phyloP scores from a whole-genome alignment of 2,888 invertebrate genomes.

The Protonemura montana region DNA sequence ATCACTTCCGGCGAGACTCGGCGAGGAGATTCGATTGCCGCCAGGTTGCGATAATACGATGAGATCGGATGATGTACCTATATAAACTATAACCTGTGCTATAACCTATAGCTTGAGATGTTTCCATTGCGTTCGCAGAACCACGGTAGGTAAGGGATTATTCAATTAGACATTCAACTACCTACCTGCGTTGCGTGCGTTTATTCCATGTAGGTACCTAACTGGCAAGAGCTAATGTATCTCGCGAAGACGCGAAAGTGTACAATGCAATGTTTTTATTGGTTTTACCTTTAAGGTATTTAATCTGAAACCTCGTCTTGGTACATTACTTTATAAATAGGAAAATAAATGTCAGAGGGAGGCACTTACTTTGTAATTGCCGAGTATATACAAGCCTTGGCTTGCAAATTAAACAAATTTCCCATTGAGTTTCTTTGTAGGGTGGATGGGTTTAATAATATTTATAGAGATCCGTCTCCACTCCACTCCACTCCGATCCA shows the following conservation, averaged over 20 bases:
- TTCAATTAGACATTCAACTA: neutral
- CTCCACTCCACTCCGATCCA: neutral
- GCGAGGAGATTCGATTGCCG: too few relatives aligned
- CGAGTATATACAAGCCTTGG: neutral
- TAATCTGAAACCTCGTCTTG: too few relatives aligned
- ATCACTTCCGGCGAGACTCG: neutral
- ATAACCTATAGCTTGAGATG: neutral
- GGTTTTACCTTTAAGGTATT: too few relatives aligned
- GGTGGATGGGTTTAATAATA: neutral
- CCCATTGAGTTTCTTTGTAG: neutral
- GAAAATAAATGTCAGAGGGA: too few relatives aligned
- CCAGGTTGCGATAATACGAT: too few relatives aligned
- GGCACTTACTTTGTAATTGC: too few relatives aligned
- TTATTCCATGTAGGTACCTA: too few relatives aligned
- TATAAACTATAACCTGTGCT: too few relatives aligned
- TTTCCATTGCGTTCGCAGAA: neutral
- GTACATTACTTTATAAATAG: too few relatives aligned
- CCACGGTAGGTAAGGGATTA: neutral
- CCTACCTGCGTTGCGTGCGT: neutral
- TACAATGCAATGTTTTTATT: too few relatives aligned
- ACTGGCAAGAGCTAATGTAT: neutral
- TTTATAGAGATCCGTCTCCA: constrained; percentile 1
- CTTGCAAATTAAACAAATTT: neutral
- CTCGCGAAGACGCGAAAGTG: too few relatives aligned
- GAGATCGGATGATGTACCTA: too few relatives aligned